These are phyloP conservation scores for Elgaria multicarinata DNA, from an alignment of 2,113 vertebrate species.

Conservation along the genomic window DNA sequence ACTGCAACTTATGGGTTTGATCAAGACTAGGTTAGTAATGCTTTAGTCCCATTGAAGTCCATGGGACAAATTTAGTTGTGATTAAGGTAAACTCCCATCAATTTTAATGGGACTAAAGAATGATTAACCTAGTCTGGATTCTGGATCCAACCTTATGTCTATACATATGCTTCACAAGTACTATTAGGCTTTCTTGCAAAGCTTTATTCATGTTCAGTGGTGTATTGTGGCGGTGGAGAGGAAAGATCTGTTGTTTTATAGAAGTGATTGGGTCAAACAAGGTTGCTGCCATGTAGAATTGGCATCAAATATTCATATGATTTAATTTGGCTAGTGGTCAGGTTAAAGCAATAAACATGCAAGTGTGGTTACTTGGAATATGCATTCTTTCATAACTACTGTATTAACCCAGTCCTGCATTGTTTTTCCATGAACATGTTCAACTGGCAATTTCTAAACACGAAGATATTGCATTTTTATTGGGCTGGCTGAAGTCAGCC, in stretches of 20 bases:
- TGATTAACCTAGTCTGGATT: background rate
- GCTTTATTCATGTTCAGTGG: background rate
- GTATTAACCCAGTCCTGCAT: background rate
- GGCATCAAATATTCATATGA: background rate
- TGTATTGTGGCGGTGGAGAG: background rate
- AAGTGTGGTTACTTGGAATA: background rate
- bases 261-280: background rate
- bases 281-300: background rate
- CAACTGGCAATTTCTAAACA: background rate
- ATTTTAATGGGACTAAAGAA: background rate
- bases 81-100: background rate
- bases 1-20: background rate
- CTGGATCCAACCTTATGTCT: background rate
- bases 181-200: background rate
- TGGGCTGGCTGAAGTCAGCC: background rate
- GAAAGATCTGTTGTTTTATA: background rate
- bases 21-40: background rate
- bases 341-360: background rate
- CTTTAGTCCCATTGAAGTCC: background rate
- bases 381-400: background rate
- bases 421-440: background rate
- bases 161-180: slow-evolving; percentile 21
- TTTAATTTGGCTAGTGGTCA: background rate
- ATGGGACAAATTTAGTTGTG: background rate
- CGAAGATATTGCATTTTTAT: background rate